Evolutionary conservation across 2,888 invertebrate species (phyloP).

Genomic region (Auanema freiburgensis): DNA sequence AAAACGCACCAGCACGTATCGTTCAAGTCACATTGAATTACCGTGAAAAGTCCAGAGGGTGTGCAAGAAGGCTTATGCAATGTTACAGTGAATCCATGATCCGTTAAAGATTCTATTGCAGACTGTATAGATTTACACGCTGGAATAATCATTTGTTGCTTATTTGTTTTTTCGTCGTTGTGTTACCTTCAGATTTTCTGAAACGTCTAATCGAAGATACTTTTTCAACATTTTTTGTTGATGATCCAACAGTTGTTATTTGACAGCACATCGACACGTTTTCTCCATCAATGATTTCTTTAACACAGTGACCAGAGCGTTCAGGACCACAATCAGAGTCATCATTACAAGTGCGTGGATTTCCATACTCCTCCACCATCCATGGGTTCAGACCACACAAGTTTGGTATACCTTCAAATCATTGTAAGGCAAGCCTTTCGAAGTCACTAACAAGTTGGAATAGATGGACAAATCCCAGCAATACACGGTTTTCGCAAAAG

Average conservation of each 20-base stretch:
- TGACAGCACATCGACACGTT: constrained; percentile 11
- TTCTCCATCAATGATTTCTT: too few species aligned
- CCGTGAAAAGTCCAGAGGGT: constrained; percentile 7
- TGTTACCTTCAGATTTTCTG: background rate
- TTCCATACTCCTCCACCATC: constrained; percentile 14
- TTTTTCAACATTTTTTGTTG: background rate
- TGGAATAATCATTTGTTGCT: too few species aligned
- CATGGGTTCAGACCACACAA: constrained; percentile 13
- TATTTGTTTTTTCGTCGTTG: background rate
- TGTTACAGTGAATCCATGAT: background rate
- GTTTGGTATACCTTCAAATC: constrained; percentile 15
- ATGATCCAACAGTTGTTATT: constrained; percentile 7
- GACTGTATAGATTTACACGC: too few species aligned
- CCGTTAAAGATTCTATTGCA: too few species aligned
- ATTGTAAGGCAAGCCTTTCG: background rate
- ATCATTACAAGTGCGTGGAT: constrained; percentile 9
- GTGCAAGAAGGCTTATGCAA: background rate
- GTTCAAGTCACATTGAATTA: constrained; percentile 25
- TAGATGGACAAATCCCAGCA: constrained; percentile 37
- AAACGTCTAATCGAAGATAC: background rate
- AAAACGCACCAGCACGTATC: constrained; percentile 46
- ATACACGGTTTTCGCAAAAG: constrained; percentile 15
- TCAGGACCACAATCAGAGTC: constrained; percentile 6
- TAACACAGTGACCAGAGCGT: too few species aligned
- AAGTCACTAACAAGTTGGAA: constrained; percentile 27